These are phyloP conservation scores for Archips crataeganus DNA, from an alignment of 2,888 invertebrate genomes.

Conservation along the genomic window DNA sequence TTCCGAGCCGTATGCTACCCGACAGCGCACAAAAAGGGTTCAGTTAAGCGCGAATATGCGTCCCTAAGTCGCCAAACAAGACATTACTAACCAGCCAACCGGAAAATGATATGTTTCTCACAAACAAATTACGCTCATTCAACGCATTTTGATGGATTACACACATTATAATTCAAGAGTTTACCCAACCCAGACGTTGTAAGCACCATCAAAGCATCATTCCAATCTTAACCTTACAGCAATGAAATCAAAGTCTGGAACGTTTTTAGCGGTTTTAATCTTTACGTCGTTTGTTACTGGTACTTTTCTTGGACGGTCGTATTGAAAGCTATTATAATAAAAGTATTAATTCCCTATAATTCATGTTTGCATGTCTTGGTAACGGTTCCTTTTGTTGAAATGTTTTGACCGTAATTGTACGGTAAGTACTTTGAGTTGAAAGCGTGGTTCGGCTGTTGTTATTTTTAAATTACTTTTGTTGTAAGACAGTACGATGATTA, in stretches of 20 bases:
- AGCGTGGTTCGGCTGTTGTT: slow-evolving; percentile 28
- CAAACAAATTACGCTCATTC: slow-evolving; percentile 47
- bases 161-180: slow-evolving; percentile 38
- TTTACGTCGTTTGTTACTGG: not conserved
- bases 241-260: not conserved
- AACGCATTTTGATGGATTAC: slow-evolving; percentile 45
- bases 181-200: not conserved
- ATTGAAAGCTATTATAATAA: slow-evolving; percentile 41
- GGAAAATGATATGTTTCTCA: slow-evolving; percentile 47
- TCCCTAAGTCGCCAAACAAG: slow-evolving; percentile 49
- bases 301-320: slow-evolving; percentile 25
- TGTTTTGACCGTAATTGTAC: slow-evolving; percentile 37
- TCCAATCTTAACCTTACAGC: slow-evolving; percentile 4
- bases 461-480: slow-evolving; percentile 21
- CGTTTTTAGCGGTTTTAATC: not conserved
- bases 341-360: slow-evolving; percentile 44
- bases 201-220: not conserved
- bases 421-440: slow-evolving; percentile 25
- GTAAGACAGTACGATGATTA: not conserved
- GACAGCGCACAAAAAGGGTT: slow-evolving; percentile 27
- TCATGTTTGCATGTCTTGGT: slow-evolving; percentile 42
- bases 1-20: slow-evolving; percentile 29
- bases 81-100: slow-evolving; percentile 50
- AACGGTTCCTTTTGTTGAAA: slow-evolving; percentile 37
- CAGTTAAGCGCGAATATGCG: slow-evolving; percentile 15